Evolutionary conservation across 2,888 invertebrate genomes (phyloP).

Genomic region (Leptopilina syphax): DNA sequence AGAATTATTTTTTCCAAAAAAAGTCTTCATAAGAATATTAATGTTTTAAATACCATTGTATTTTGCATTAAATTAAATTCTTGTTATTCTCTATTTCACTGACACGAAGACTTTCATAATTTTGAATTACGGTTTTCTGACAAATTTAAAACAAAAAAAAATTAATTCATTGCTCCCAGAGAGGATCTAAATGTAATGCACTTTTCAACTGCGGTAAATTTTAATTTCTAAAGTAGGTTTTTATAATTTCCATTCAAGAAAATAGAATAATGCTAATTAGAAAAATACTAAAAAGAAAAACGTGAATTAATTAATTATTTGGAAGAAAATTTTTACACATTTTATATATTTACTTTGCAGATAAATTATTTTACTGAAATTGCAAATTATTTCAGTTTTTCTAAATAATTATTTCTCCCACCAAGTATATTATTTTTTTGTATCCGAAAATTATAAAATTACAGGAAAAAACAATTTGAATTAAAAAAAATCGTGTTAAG

Average conservation of each 20-base stretch:
- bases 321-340: too few species aligned
- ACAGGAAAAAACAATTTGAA: too few species aligned
- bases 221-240: slow-evolving; percentile 1
- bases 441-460: too few species aligned
- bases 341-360: too few species aligned
- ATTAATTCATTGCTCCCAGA: not conserved
- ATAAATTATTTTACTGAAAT: too few species aligned
- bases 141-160: slow-evolving; percentile 2
- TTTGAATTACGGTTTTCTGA: slow-evolving; percentile 15
- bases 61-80: not conserved
- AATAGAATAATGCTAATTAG: not conserved
- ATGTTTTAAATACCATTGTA: not conserved
- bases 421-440: too few species aligned
- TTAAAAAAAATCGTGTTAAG: too few species aligned
- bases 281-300: not conserved
- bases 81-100: not conserved
- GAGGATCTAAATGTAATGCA: slow-evolving; percentile 1
- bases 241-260: not conserved
- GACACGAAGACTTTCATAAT: slow-evolving; percentile 8
- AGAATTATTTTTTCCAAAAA: not conserved
- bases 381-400: too few species aligned
- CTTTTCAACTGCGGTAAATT: slow-evolving; percentile 9
- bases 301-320: not conserved
- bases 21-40: not conserved
- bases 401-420: too few species aligned